Evolutionary conservation across 2,888 invertebrate species (phyloP).

Genomic region (Diarsia rubi): DNA sequence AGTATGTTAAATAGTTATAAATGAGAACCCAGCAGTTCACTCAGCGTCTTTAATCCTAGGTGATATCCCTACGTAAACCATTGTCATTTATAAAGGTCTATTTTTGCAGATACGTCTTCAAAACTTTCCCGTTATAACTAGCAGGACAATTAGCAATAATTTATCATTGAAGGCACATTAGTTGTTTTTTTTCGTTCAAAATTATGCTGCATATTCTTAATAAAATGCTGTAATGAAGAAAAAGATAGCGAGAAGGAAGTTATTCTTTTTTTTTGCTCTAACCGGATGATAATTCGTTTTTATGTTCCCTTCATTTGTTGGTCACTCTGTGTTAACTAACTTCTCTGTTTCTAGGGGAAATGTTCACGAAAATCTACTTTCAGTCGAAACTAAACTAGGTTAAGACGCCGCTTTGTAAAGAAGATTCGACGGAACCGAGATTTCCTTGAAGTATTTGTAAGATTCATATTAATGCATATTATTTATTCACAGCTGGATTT

Average conservation of each 20-base stretch:
- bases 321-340: conserved; percentile 12
- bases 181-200: neutral
- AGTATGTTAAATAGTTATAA: neutral
- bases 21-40: neutral
- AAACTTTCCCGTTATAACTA: neutral
- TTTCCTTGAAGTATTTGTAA: conserved; percentile 30
- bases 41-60: neutral
- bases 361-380: conserved; percentile 58
- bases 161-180: neutral
- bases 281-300: neutral
- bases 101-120: neutral
- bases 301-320: conserved; percentile 4
- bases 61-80: neutral
- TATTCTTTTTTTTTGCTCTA: neutral
- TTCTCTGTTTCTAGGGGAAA: conserved; percentile 45
- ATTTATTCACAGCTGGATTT: conserved; percentile 1
- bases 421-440: conserved; percentile 20
- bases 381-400: conserved; percentile 41
- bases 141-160: neutral
- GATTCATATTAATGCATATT: conserved; percentile 28
- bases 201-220: neutral
- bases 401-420: conserved; percentile 44
- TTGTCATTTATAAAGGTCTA: neutral
- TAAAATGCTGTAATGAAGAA: neutral
- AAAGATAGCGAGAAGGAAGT: neutral